A percentile compares a stretch with the other conserved stretches of the same genome.
Evolutionary conservation across 1,140 invertebrate genomes (phyloP).

Genomic region (Metopolophium dirhodum): DNA sequence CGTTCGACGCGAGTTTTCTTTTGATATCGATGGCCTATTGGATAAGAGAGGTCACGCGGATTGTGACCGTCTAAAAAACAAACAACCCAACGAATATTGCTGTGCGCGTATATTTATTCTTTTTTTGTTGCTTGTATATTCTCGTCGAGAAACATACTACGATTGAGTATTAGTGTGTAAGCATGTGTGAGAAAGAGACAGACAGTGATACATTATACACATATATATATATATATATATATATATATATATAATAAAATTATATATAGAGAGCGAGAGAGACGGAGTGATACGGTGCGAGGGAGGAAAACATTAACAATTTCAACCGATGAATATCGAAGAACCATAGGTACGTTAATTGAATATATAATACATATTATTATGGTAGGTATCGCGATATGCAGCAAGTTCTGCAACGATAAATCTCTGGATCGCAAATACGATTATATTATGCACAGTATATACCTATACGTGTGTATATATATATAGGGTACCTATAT

Average conservation of each 20-base stretch:
- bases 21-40: slow-evolving; percentile 22
- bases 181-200: neutral
- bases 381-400: neutral
- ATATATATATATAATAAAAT: too few relatives aligned
- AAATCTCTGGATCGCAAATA: neutral
- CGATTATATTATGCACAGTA: neutral
- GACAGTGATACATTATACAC: neutral
- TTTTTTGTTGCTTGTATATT: neutral
- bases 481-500: neutral
- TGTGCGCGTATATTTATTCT: neutral
- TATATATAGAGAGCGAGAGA: neutral
- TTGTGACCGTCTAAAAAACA: slow-evolving; percentile 25
- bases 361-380: neutral
- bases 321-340: slow-evolving; percentile 27
- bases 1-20: neutral
- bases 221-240: too few relatives aligned
- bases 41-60: neutral
- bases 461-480: neutral
- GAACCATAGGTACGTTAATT: neutral
- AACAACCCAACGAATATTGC: neutral
- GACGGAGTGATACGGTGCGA: neutral
- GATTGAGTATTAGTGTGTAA: neutral
- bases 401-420: neutral
- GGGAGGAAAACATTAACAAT: neutral
- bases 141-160: neutral